A percentile compares a stretch with the other conserved stretches of the same genome.
These are phyloP conservation scores for Osmoderma eremita DNA, from an alignment of 2,888 invertebrate species.

Conservation along the genomic window DNA sequence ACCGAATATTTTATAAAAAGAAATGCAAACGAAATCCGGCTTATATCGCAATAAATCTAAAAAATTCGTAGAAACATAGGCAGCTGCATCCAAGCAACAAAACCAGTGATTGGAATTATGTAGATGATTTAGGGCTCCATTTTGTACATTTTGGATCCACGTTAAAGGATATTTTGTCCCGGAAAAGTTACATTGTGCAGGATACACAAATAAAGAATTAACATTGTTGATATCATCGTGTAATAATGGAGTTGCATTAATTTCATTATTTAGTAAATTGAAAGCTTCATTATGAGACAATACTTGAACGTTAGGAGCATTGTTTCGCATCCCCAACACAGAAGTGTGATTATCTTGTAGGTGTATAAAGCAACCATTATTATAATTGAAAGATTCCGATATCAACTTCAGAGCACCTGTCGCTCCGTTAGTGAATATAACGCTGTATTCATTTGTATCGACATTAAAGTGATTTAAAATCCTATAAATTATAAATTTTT, in stretches of 20 bases:
- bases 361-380: slow-evolving; percentile 77
- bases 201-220: slow-evolving; percentile 80
- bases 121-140: slow-evolving; percentile 67
- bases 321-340: slow-evolving; percentile 89
- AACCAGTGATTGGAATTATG: slow-evolving; percentile 69
- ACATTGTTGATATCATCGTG: slow-evolving; percentile 15
- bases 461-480: slow-evolving; percentile 89
- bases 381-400: slow-evolving; percentile 82
- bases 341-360: slow-evolving; percentile 95
- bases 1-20: slow-evolving; percentile 97
- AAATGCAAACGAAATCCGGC: slow-evolving; percentile 91
- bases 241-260: not conserved
- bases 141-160: slow-evolving; percentile 73
- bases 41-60: slow-evolving; percentile 77
- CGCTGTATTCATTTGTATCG: slow-evolving; percentile 79
- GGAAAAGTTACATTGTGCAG: slow-evolving; percentile 95
- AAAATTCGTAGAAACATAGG: slow-evolving; percentile 79
- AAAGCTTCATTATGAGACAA: slow-evolving; percentile 71
- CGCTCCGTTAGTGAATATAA: slow-evolving; percentile 96
- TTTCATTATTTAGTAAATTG: slow-evolving; percentile 50
- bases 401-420: slow-evolving; percentile 86
- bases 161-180: slow-evolving; percentile 88
- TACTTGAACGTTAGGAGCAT: slow-evolving; percentile 70
- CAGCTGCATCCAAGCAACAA: slow-evolving; percentile 87
- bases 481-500: slow-evolving; percentile 63